phyloP scores from a whole-genome alignment of 2,797 vertebrate species.

The Eleutherodactylus coqui region DNA sequence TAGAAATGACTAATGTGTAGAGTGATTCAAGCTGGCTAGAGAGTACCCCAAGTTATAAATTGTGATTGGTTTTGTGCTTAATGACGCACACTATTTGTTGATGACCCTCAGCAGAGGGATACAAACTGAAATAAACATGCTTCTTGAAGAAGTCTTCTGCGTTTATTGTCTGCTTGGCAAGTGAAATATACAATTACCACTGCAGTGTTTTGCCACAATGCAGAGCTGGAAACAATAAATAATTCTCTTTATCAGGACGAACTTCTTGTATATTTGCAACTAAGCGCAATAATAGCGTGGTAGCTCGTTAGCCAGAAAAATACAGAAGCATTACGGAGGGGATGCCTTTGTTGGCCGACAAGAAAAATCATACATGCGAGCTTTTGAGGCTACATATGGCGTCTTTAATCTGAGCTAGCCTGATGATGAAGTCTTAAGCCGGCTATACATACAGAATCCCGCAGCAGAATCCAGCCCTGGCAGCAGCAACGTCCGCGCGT shows the following conservation, averaged over 20 bases:
- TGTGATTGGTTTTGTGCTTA: slow-evolving; percentile 63
- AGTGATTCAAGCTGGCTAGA: slow-evolving; percentile 32
- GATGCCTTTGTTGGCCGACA: no score
- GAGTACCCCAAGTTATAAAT: slow-evolving; percentile 60
- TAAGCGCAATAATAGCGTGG: no score
- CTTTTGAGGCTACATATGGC: no score
- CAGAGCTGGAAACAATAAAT: neutral
- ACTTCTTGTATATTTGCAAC: neutral
- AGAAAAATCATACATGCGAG: no score
- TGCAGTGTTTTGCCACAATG: slow-evolving; percentile 25
- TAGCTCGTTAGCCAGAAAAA: no score
- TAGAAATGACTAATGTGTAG: slow-evolving; percentile 52
- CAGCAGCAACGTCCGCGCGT: no score
- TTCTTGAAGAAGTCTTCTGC: slow-evolving; percentile 46
- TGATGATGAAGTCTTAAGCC: no score
- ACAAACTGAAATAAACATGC: slow-evolving; percentile 44
- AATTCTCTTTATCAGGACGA: slow-evolving; percentile 6
- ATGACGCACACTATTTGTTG: slow-evolving; percentile 57
- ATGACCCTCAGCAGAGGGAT: slow-evolving; percentile 60
- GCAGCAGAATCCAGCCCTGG: no score
- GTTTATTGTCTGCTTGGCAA: neutral
- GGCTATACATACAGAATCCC: no score
- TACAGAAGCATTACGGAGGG: no score
- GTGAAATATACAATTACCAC: slow-evolving; percentile 44
- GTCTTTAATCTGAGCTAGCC: no score